phyloP scores from a whole-genome alignment of 2,797 vertebrate genomes.

The Acanthornis magna region DNA sequence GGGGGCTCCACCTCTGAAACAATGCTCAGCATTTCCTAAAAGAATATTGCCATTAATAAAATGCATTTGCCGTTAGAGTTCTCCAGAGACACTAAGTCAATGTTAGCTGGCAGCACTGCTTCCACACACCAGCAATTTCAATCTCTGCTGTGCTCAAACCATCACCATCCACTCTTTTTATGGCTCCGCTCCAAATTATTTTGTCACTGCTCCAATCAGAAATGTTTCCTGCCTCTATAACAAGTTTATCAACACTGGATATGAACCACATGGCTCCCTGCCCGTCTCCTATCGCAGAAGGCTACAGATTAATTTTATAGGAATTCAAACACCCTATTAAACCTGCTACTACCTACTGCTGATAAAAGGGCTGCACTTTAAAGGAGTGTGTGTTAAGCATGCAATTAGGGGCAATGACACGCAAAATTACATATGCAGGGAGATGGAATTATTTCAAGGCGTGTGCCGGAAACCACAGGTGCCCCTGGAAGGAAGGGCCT shows the following conservation, averaged over 20 bases:
- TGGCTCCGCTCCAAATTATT: conserved; percentile 55
- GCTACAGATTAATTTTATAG: conserved; percentile 72
- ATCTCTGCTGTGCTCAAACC: conserved; percentile 48
- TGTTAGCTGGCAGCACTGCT: conserved; percentile 51
- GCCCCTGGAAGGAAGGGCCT: background rate
- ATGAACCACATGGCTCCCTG: conserved; percentile 65
- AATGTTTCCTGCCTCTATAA: conserved; percentile 66
- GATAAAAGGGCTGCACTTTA: conserved; percentile 53
- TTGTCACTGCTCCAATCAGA: conserved; percentile 64
- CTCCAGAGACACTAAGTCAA: conserved; percentile 66
- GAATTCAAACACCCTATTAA: conserved; percentile 72
- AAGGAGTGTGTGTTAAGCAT: conserved; percentile 34
- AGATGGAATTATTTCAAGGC: conserved; percentile 18
- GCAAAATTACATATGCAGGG: conserved; percentile 52
- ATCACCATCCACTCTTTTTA: conserved; percentile 57
- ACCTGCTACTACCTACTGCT: conserved; percentile 60
- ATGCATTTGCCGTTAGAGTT: conserved; percentile 62
- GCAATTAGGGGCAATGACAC: conserved; percentile 65
- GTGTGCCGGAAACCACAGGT: background rate
- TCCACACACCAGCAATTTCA: conserved; percentile 66
- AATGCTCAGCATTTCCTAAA: conserved; percentile 48
- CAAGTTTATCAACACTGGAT: conserved; percentile 67
- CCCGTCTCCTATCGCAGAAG: conserved; percentile 56
- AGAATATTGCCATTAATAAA: conserved; percentile 67
- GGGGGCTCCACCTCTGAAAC: conserved; percentile 44